Percentiles rank a stretch among this genome's conserved stretches.
Conservation (phyloP, 2,888 invertebrate species). For the Tiliacea citrago region DNA sequence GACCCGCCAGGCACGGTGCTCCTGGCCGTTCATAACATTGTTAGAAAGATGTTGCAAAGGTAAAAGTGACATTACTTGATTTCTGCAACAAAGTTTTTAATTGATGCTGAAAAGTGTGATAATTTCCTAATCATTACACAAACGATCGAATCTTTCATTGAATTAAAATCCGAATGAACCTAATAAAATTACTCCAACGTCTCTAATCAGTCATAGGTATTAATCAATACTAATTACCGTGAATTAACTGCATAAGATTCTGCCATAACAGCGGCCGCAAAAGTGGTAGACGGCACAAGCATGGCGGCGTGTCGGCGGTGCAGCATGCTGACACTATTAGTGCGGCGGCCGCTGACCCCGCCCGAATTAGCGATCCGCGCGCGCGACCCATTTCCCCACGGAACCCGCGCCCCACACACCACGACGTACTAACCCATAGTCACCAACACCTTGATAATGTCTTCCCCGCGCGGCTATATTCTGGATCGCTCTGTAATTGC, state of each 20-base stretch:
- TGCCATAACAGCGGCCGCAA: conserved; percentile 6
- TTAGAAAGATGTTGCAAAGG: not conserved
- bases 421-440: conserved; percentile 9
- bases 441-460: conserved; percentile 25
- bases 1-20: not conserved
- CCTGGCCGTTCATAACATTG: not conserved
- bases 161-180: not conserved
- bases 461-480: conserved; percentile 45
- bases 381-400: conserved; percentile 66
- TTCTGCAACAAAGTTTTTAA: not conserved
- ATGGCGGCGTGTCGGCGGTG: conserved; percentile 47
- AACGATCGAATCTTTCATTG: not conserved
- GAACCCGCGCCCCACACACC: conserved; percentile 42
- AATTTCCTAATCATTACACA: not conserved
- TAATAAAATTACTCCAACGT: conserved; percentile 7
- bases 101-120: conserved; percentile 5
- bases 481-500: conserved; percentile 25
- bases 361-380: conserved; percentile 82
- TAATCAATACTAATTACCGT: conserved; percentile 44
- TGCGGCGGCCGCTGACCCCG: conserved; percentile 81
- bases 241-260: conserved; percentile 27
- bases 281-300: conserved; percentile 22
- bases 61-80: not conserved
- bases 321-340: conserved; percentile 77
- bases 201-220: conserved; percentile 19